A percentile compares a stretch with the other conserved stretches of the same genome.
Evolutionary conservation across 2,113 vertebrate genomes (phyloP).

Genomic region (Bolborhynchus lineola): DNA sequence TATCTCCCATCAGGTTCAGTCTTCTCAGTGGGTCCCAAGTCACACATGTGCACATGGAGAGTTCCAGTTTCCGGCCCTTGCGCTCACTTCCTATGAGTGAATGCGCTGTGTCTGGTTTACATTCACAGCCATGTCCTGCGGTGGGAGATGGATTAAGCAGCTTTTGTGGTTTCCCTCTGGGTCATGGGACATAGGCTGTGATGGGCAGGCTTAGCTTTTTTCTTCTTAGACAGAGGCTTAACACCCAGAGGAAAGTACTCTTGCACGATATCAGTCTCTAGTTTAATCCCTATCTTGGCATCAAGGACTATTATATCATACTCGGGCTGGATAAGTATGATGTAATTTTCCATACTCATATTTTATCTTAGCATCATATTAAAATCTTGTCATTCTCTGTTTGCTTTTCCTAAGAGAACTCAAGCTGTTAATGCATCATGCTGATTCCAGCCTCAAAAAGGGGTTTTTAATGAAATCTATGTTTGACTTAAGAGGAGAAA

Average conservation of each 20-base stretch:
- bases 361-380: constrained; percentile 36
- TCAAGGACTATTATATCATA: constrained; percentile 6
- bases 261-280: constrained; percentile 24
- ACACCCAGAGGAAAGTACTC: constrained; percentile 29
- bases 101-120: neutral
- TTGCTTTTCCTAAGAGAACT: neutral
- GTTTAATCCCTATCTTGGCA: constrained; percentile 57
- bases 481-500: neutral
- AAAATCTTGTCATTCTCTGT: neutral
- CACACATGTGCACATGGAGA: accelerated
- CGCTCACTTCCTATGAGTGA: neutral
- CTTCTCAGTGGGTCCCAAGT: neutral
- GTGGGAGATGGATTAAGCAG: neutral
- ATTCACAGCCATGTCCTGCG: neutral
- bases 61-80: neutral
- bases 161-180: neutral
- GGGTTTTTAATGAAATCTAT: neutral
- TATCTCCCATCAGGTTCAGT: neutral
- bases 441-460: neutral
- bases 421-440: accelerated
- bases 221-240: neutral
- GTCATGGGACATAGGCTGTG: neutral
- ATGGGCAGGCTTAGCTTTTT: neutral
- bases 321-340: neutral
- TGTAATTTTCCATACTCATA: constrained; percentile 46